Evolutionary conservation across 2,888 invertebrate genomes (phyloP).

Genomic region (Thalpophila matura): DNA sequence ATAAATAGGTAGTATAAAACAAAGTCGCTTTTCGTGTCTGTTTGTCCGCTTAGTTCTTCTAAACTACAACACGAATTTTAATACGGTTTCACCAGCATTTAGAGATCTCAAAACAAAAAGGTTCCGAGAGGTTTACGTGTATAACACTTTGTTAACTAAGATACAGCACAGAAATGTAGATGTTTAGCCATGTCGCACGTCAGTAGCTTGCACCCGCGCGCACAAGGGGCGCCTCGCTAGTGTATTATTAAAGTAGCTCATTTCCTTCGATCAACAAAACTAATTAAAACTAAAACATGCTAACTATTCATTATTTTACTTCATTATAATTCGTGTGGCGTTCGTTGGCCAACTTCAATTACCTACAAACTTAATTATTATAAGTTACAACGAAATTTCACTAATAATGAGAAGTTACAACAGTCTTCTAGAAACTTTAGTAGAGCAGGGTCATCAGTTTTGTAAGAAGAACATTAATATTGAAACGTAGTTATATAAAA

Average conservation of each 20-base stretch:
- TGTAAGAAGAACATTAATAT: not conserved
- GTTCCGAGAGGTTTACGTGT: too few species aligned
- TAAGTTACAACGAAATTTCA: constrained; percentile 15
- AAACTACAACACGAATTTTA: too few species aligned
- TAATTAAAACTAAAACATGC: constrained; percentile 4
- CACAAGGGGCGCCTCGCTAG: too few species aligned
- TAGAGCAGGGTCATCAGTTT: not conserved
- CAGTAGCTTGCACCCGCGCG: too few species aligned
- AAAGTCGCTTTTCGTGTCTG: too few species aligned
- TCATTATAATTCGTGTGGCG: constrained; percentile 1
- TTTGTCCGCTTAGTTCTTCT: too few species aligned
- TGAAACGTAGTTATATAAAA: not conserved
- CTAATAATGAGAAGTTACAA: constrained; percentile 1
- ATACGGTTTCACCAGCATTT: too few species aligned
- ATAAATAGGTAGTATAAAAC: too few species aligned
- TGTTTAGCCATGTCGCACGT: too few species aligned
- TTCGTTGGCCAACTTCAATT: not conserved
- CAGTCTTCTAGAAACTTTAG: not conserved
- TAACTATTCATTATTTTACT: constrained; percentile 8
- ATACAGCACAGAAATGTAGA: too few species aligned
- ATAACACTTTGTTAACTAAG: too few species aligned
- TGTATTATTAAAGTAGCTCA: not conserved
- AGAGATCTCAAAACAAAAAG: too few species aligned
- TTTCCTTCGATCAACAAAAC: not conserved
- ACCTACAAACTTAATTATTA: constrained; percentile 19